Base-by-base conservation (phyloP, 2,797 vertebrate genomes). In the Galagoides demidoff region DNA sequence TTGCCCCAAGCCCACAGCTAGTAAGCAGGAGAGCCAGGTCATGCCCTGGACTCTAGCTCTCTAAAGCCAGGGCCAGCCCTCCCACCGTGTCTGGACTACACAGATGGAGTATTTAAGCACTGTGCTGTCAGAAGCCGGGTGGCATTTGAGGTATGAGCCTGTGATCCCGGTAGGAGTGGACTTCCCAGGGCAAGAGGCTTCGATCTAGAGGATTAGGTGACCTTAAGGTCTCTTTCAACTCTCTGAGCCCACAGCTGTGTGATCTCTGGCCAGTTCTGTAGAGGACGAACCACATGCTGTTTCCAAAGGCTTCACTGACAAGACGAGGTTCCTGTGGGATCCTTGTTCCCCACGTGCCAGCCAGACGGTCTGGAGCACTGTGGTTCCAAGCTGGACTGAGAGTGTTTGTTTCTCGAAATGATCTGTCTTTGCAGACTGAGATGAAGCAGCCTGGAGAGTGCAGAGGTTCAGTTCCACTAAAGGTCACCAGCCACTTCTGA, bases 201-300 rank as follows among this genome's bases (percentile, higher is more conserved):
- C 94, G 66, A 79, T 96, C 96, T 87, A 77, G 94, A 96, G 52
- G 77, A 70, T 63, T 81, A 86, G 14, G 66, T 52, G 84, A 96
- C 94, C 93, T 96, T 96, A 87, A 95, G 77, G 57, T 96, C 68
- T 59, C 94, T 98, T 96, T 98, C 73, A 98, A 96, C 84, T 95
- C 91, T 82, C 85, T n/a, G 71, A 96, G 84, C 71, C 57, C n/a
- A 73, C 0, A 0, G 22, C 43, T 74, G 29, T 95, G 73, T 96
- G 93, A 94, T 93, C 92, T 90, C 68, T 82, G 96, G 96, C 81
- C 91, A 61, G 11, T 37, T 68, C 49, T 14, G 0, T 59, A 59
- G 82, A 90, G 52, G 16, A 0, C 13, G 4, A 52, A 79, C 85
- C 86, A 16, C 92, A 77, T 1, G 29, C 84, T 0, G 2, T 77